Conservation (phyloP, 2,113 vertebrate species). For the Brienomyrus longianalis region DNA sequence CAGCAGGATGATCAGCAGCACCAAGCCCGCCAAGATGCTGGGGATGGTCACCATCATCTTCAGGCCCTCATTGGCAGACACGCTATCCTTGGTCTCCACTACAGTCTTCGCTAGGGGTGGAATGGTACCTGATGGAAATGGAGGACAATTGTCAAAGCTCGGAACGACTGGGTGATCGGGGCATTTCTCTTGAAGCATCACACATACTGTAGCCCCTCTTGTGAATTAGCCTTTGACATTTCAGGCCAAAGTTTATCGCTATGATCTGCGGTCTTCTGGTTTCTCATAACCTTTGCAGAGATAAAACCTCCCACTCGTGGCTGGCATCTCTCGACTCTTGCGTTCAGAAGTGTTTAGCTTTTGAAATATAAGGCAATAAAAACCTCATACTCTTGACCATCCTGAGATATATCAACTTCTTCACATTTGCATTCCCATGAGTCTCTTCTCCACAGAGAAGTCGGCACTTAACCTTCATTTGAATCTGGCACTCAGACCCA, state of each 20-base stretch:
- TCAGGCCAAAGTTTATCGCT: background rate
- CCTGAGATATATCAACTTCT: background rate
- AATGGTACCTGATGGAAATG: conserved; percentile 75
- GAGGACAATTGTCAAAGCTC: background rate
- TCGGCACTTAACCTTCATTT: conserved; percentile 23
- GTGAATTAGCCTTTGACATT: background rate
- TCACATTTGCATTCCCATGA: background rate
- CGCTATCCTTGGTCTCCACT: conserved; percentile 74
- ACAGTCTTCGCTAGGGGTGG: conserved; percentile 90
- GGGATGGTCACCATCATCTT: conserved; percentile 98
- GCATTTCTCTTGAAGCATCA: background rate
- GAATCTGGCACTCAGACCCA: conserved; percentile 10
- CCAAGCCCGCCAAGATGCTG: conserved; percentile 83
- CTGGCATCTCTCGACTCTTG: background rate
- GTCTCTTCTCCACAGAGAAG: background rate
- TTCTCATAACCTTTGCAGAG: background rate
- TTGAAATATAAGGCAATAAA: background rate
- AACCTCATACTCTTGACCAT: background rate
- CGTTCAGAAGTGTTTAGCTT: background rate
- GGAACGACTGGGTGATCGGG: background rate
- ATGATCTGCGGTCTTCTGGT: background rate
- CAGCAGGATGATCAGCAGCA: conserved; percentile 81
- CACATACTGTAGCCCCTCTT: background rate
- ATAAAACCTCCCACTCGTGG: background rate
- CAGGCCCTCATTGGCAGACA: conserved; percentile 77